A percentile compares a stretch with the other conserved stretches of the same genome.
phyloP scores from a whole-genome alignment of 2,888 invertebrate genomes.

The Drosophila prostipennis region DNA sequence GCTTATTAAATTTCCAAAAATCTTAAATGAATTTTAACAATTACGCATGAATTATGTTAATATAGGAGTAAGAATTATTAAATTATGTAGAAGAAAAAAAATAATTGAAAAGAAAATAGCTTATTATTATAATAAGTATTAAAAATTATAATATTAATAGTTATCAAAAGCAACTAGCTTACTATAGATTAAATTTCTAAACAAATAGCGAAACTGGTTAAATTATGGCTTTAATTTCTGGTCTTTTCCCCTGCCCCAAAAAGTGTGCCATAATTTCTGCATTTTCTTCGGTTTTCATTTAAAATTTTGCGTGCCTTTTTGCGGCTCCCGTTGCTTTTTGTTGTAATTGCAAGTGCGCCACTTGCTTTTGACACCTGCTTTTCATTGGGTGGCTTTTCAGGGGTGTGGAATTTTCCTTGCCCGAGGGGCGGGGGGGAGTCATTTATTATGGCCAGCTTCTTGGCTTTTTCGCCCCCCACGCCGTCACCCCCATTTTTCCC shows the following conservation, averaged over 20 bases:
- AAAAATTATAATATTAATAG: no score
- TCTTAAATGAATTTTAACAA: no score
- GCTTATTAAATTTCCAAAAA: no score
- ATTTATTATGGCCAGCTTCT: constrained; percentile 50
- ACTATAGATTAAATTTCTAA: not conserved
- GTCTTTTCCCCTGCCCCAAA: constrained; percentile 5
- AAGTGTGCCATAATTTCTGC: constrained; percentile 32
- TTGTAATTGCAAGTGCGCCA: constrained; percentile 50
- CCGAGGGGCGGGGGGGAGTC: not conserved
- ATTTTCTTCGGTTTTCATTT: constrained; percentile 22
- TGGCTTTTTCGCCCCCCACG: constrained; percentile 19
- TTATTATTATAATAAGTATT: no score
- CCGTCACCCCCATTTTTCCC: not conserved
- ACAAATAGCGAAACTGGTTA: not conserved
- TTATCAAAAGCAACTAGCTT: not conserved
- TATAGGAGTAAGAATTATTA: no score
- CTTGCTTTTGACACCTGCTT: constrained; percentile 59
- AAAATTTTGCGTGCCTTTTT: constrained; percentile 14
- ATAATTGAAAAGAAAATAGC: no score
- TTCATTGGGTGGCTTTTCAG: constrained; percentile 11
- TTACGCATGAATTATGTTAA: no score
- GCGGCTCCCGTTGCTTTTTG: constrained; percentile 22
- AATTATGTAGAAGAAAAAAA: no score
- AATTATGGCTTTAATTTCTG: not conserved
- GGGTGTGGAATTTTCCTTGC: not conserved